These are phyloP conservation scores for Choreutis nemorana DNA, from an alignment of 2,888 invertebrate species.

Conservation along the genomic window DNA sequence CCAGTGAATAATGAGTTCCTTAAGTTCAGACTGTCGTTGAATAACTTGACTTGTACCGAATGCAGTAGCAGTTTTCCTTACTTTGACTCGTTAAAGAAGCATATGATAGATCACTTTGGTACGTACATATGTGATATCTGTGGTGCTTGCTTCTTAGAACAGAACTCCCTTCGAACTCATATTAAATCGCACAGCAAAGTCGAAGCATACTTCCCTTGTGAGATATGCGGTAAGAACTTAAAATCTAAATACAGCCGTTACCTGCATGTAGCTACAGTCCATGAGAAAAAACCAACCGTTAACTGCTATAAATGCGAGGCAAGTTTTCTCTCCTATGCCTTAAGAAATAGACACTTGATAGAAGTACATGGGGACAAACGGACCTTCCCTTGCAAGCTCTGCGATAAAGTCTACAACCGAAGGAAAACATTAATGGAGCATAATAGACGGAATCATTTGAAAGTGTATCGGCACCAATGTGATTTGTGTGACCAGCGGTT, in stretches of 20 bases:
- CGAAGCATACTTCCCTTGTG: constrained; percentile 54
- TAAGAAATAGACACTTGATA: constrained; percentile 41
- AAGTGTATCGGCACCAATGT: constrained; percentile 44
- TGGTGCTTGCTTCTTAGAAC: constrained; percentile 52
- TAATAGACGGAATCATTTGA: constrained; percentile 38
- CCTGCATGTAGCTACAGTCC: constrained; percentile 41
- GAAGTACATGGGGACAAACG: constrained; percentile 46
- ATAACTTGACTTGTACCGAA: constrained; percentile 40
- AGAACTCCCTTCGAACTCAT: constrained; percentile 48
- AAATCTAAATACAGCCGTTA: constrained; percentile 45
- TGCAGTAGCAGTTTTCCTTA: constrained; percentile 39
- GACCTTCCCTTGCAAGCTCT: constrained; percentile 42
- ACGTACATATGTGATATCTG: constrained; percentile 47
- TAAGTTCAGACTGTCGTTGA: constrained; percentile 35
- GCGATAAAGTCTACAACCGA: constrained; percentile 46
- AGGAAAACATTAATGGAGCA: constrained; percentile 48
- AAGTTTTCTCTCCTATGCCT: constrained; percentile 37
- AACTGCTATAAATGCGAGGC: constrained; percentile 51
- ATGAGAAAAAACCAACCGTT: constrained; percentile 46
- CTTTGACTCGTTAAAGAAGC: constrained; percentile 42
- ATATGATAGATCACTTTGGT: constrained; percentile 49
- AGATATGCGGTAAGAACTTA: constrained; percentile 50
- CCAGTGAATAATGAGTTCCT: constrained; percentile 40
- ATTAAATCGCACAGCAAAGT: constrained; percentile 46
- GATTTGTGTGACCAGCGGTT: constrained; percentile 50